Percentiles rank a stretch among this genome's conserved stretches.
Evolutionary conservation across 2,888 invertebrate genomes (phyloP).

Genomic region (Drosophila melanosoma): DNA sequence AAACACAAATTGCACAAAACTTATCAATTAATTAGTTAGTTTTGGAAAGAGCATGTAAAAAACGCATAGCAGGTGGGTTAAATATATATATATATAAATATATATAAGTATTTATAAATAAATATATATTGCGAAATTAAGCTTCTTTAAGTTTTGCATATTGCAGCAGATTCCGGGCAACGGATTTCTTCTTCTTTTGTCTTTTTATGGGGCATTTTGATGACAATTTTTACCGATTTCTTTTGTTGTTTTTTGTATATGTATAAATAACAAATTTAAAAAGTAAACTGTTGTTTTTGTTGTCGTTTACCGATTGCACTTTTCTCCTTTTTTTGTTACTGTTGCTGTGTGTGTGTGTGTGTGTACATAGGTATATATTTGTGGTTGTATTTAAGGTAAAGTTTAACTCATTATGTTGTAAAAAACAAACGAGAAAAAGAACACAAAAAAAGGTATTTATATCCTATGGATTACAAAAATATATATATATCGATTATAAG

Average conservation of each 20-base stretch:
- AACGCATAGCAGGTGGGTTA: constrained; percentile 52
- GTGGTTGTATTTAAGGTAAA: constrained; percentile 41
- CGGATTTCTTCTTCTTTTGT: constrained; percentile 16
- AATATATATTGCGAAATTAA: constrained; percentile 45
- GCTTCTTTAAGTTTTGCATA: constrained; percentile 60
- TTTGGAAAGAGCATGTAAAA: constrained; percentile 43
- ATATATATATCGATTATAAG: constrained; percentile 29
- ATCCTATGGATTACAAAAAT: constrained; percentile 23
- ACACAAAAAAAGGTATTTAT: constrained; percentile 33
- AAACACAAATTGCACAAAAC: constrained; percentile 57
- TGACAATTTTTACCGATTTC: constrained; percentile 30
- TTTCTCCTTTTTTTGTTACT: constrained; percentile 55
- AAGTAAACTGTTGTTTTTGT: constrained; percentile 41
- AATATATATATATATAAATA: constrained; percentile 19
- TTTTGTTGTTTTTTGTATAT: constrained; percentile 33
- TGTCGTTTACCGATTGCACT: constrained; percentile 69
- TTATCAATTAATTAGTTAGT: constrained; percentile 32
- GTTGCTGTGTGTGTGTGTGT: constrained; percentile 34
- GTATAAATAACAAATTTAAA: constrained; percentile 68
- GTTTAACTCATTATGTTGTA: constrained; percentile 34
- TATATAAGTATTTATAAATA: not conserved
- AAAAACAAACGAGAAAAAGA: constrained; percentile 35
- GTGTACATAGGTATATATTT: constrained; percentile 24
- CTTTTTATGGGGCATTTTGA: constrained; percentile 1
- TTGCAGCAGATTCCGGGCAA: constrained; percentile 63